Percentiles rank a stretch among this genome's conserved stretches.
phyloP scores from a whole-genome alignment of 2,888 invertebrate genomes.

The Iselma pallidipennis region DNA sequence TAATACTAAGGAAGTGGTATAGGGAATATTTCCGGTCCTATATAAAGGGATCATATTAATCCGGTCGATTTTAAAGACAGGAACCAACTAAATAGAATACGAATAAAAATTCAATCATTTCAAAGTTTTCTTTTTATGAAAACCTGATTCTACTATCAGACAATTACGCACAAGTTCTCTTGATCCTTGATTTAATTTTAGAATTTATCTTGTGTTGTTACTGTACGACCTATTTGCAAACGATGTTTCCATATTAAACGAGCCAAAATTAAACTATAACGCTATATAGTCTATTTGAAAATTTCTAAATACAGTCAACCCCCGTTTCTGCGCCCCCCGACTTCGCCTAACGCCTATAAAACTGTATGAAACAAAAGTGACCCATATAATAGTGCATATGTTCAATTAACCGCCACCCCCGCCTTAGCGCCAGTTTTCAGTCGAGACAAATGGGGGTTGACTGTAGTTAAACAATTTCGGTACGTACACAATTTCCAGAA shows the following conservation, averaged over 20 bases:
- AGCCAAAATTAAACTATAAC: not conserved
- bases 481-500: slow-evolving; percentile 49
- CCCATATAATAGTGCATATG: no score
- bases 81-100: not conserved
- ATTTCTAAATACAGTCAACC: no score
- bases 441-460: no score
- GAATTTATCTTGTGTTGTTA: not conserved
- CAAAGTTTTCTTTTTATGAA: not conserved
- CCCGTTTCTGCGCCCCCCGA: no score
- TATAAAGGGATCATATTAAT: not conserved
- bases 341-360: no score
- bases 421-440: no score
- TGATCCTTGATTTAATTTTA: slow-evolving; percentile 2
- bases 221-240: not conserved
- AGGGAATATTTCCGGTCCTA: not conserved
- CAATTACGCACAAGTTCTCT: not conserved
- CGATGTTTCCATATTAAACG: not conserved
- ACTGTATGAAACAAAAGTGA: no score
- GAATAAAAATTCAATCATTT: not conserved
- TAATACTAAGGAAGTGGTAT: not conserved
- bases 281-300: no score
- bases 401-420: no score
- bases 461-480: no score
- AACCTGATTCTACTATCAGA: slow-evolving; percentile 1
- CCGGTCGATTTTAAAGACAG: not conserved